Conservation (phyloP, 2,797 vertebrate genomes). For the Diplodus sargus region DNA sequence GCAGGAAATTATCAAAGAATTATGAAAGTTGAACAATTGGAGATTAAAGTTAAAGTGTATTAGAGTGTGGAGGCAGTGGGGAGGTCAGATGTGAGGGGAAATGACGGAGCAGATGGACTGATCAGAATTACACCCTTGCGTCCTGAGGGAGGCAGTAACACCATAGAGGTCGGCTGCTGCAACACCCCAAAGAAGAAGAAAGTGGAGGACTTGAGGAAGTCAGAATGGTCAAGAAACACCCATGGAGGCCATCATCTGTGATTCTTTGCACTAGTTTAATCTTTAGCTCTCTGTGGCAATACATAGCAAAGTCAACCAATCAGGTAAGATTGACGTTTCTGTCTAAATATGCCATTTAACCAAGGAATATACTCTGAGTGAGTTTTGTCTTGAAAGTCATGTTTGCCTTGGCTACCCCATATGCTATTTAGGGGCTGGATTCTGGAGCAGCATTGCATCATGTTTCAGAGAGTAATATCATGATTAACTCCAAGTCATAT, state of each 20-base stretch:
- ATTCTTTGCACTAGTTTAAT: not conserved
- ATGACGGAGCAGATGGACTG: not conserved
- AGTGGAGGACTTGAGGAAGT: not conserved
- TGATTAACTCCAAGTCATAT: conserved; percentile 45
- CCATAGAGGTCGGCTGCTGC: not conserved
- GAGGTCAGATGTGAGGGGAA: not conserved
- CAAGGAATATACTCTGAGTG: not conserved
- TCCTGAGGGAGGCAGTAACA: conserved; percentile 11
- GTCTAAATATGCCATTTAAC: not conserved
- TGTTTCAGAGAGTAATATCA: conserved; percentile 33
- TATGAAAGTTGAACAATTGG: not conserved
- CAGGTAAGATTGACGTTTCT: not conserved
- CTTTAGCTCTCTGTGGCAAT: not conserved
- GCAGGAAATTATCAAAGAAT: not conserved
- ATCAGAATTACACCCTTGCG: not conserved
- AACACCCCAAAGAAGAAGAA: not conserved
- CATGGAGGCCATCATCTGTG: not conserved
- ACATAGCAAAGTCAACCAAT: conserved; percentile 4
- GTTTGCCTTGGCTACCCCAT: not conserved
- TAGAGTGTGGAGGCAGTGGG: not conserved
- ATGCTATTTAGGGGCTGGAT: conserved; percentile 5
- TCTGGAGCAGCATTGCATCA: conserved; percentile 17
- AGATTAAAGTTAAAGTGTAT: not conserved
- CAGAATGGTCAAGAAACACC: not conserved
- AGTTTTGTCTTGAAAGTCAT: conserved; percentile 1